Percentiles rank a stretch among this genome's conserved stretches.
Evolutionary conservation across 2,888 invertebrate genomes (phyloP).

Genomic region (Eledone cirrhosa): DNA sequence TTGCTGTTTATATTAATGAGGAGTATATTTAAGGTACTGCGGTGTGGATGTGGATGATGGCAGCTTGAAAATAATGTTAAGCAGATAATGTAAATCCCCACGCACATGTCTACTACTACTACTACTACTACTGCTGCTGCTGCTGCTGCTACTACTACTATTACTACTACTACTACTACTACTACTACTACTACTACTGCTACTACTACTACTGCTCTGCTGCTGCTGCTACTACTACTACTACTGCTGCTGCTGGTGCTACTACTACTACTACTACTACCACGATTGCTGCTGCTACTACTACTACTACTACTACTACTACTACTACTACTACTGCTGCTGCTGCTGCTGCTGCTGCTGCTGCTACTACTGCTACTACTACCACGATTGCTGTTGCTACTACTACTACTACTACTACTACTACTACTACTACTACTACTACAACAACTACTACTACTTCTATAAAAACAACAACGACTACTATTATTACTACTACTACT

Average conservation of each 20-base stretch:
- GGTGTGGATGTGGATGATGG: no score
- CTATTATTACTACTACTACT: constrained; percentile 28
- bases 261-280: no score
- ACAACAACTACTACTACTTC: constrained; percentile 11
- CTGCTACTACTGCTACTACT: constrained; percentile 11
- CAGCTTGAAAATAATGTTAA: no score
- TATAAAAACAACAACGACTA: constrained; percentile 17
- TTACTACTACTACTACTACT: constrained; percentile 4
- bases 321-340: constrained; percentile 29
- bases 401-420: constrained; percentile 4
- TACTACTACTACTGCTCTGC: background rate
- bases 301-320: constrained; percentile 29
- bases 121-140: background rate
- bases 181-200: background rate
- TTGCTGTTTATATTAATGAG: no score
- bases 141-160: constrained; percentile 28
- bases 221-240: constrained; percentile 27
- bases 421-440: background rate
- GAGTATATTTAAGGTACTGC: no score
- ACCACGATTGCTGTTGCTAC: background rate
- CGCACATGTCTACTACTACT: no score
- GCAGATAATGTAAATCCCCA: no score
- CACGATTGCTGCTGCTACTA: no score
- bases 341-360: background rate
- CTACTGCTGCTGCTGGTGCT: no score